These are phyloP conservation scores for Hirtodrosophila confusa DNA, from an alignment of 2,888 invertebrate genomes.

Conservation along the genomic window DNA sequence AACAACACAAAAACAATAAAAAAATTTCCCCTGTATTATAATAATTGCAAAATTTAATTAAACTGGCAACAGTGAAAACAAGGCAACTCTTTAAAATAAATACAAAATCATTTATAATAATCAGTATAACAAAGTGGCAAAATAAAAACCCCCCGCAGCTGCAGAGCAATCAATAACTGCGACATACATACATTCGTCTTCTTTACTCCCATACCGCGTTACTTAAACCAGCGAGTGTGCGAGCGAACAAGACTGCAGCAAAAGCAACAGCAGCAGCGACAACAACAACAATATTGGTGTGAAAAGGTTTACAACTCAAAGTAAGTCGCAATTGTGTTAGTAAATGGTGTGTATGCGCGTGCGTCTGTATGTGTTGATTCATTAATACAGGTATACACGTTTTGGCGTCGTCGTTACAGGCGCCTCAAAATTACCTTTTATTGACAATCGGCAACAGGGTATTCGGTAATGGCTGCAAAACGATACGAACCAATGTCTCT, in stretches of 20 bases:
- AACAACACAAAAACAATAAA: constrained; percentile 47
- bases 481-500: too few relatives aligned
- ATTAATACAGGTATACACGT: constrained; percentile 60
- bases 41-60: constrained; percentile 42
- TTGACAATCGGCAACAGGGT: constrained; percentile 12
- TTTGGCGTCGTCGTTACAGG: constrained; percentile 25
- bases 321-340: constrained; percentile 74
- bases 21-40: constrained; percentile 41
- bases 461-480: too few relatives aligned
- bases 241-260: constrained; percentile 50
- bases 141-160: constrained; percentile 60
- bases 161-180: constrained; percentile 69
- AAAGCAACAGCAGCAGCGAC: constrained; percentile 37
- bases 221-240: constrained; percentile 40
- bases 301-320: constrained; percentile 81
- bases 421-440: constrained; percentile 11
- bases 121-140: constrained; percentile 67
- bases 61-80: constrained; percentile 56
- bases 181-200: constrained; percentile 63
- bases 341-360: constrained; percentile 10
- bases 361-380: constrained; percentile 47
- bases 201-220: constrained; percentile 52
- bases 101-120: constrained; percentile 52
- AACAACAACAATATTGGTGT: constrained; percentile 55
- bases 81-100: constrained; percentile 61